phyloP scores from a whole-genome alignment of 2,113 vertebrate genomes.

The Gopherus evgoodei region DNA sequence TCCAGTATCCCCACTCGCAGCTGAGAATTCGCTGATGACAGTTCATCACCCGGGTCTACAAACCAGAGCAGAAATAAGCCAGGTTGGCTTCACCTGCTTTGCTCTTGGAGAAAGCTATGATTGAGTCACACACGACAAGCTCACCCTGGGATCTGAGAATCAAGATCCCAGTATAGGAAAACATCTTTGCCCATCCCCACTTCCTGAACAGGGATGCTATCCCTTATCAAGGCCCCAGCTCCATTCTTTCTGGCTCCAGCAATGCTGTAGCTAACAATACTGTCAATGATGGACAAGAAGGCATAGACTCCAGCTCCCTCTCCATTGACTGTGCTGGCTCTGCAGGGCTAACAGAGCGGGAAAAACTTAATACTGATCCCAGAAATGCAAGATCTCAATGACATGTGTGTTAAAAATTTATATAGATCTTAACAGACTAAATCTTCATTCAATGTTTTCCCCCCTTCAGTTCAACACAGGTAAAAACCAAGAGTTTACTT shows the following conservation, averaged over 20 bases:
- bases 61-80: background rate
- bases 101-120: background rate
- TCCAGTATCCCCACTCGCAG: background rate
- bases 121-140: background rate
- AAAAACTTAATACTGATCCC: background rate
- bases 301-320: background rate
- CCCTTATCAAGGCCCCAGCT: background rate
- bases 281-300: background rate
- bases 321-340: background rate
- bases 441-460: background rate
- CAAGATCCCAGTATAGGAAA: background rate
- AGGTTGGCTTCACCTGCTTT: background rate
- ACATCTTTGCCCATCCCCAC: background rate
- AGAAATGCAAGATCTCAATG: background rate
- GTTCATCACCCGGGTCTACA: background rate
- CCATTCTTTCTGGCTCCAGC: background rate
- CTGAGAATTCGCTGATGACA: background rate
- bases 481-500: background rate
- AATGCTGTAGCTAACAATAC: background rate
- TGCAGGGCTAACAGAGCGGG: background rate
- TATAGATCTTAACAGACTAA: rapidly evolving
- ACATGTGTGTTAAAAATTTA: background rate
- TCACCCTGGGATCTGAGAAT: background rate
- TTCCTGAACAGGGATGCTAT: background rate
- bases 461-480: background rate